Evolutionary conservation across 2,888 invertebrate species (phyloP).

Genomic region (Idaea biselata): DNA sequence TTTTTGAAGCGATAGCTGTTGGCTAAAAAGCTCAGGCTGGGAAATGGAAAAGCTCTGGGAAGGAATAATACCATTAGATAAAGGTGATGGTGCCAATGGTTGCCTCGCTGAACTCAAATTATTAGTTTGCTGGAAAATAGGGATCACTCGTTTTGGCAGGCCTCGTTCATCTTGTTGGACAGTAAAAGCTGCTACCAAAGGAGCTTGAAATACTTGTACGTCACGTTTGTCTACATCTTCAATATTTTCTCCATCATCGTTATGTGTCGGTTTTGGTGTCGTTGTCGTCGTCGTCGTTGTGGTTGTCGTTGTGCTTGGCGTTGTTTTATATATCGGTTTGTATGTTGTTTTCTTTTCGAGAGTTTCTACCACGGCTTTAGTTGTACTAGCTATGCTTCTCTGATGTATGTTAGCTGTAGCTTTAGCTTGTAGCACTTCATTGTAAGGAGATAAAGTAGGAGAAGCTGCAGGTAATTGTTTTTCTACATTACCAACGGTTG

Average conservation of each 20-base stretch:
- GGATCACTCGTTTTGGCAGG: constrained; percentile 88
- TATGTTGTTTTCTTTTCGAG: constrained; percentile 40
- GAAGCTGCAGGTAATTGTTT: constrained; percentile 62
- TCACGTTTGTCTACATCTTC: constrained; percentile 84
- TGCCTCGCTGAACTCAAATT: constrained; percentile 37
- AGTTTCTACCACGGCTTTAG: constrained; percentile 42
- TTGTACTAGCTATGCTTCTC: constrained; percentile 59
- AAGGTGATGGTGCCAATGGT: constrained; percentile 37
- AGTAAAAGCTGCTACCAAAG: constrained; percentile 91
- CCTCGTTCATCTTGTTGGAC: constrained; percentile 91
- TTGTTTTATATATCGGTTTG: constrained; percentile 33
- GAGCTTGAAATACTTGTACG: constrained; percentile 90
- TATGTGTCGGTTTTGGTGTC: constrained; percentile 85
- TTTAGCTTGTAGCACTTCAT: constrained; percentile 67
- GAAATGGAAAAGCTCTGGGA: constrained; percentile 28
- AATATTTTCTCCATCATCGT: constrained; percentile 84
- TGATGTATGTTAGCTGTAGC: constrained; percentile 63
- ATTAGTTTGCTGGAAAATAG: constrained; percentile 81
- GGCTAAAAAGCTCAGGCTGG: constrained; percentile 51
- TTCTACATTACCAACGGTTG: constrained; percentile 73
- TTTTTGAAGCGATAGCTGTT: constrained; percentile 64
- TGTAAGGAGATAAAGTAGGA: constrained; percentile 62
- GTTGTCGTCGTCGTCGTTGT: constrained; percentile 80
- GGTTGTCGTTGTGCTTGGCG: constrained; percentile 61
- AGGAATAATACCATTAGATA: constrained; percentile 37